Evolutionary conservation across 2,888 invertebrate species (phyloP).

Genomic region (Xylocampa areola): DNA sequence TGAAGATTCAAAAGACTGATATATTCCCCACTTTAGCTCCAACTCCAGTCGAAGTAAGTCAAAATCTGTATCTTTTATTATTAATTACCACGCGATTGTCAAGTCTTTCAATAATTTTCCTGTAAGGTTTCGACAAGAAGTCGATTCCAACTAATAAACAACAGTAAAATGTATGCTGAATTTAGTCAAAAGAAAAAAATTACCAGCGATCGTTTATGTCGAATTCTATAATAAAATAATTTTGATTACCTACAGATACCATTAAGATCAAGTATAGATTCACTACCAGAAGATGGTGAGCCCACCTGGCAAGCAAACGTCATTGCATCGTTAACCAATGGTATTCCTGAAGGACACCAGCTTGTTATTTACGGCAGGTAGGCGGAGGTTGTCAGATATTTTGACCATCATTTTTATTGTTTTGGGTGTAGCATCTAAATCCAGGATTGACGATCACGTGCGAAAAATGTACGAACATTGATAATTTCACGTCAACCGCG

Average conservation of each 20-base stretch:
- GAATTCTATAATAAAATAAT: neutral
- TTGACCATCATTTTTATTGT: too few species aligned
- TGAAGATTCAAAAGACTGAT: conserved; percentile 90
- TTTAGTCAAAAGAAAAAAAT: too few species aligned
- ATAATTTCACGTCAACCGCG: conserved; percentile 31
- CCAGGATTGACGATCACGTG: too few species aligned
- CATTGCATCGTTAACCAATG: conserved; percentile 81
- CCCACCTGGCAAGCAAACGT: conserved; percentile 80
- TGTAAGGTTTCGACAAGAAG: too few species aligned
- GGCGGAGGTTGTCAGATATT: neutral
- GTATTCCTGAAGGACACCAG: conserved; percentile 87
- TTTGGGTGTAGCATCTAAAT: too few species aligned
- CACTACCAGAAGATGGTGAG: conserved; percentile 72
- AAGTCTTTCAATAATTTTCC: too few species aligned
- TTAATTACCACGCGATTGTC: too few species aligned
- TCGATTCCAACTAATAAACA: too few species aligned
- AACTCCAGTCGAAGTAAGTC: conserved; percentile 69
- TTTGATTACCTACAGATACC: conserved; percentile 72
- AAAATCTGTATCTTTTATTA: too few species aligned
- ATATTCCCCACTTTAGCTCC: conserved; percentile 81
- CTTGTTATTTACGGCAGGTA: conserved; percentile 82
- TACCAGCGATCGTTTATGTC: too few species aligned
- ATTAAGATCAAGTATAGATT: conserved; percentile 64
- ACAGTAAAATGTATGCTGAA: too few species aligned
- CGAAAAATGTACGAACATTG: conserved; percentile 17